Evolutionary conservation across 1,140 invertebrate genomes (phyloP).

Genomic region (Drosophila kikkawai): DNA sequence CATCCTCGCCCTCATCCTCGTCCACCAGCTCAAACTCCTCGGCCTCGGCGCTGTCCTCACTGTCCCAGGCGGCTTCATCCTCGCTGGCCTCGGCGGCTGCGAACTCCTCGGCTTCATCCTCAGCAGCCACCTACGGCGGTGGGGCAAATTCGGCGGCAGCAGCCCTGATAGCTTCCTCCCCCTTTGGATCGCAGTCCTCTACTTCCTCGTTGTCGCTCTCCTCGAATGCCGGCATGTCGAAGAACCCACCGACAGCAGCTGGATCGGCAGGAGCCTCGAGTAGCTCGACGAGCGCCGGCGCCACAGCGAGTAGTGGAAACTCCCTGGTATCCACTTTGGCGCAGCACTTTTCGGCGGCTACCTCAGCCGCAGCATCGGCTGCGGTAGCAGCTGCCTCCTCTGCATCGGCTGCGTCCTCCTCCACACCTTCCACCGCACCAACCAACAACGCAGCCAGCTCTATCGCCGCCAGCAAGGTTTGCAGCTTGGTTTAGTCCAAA

Average conservation of each 20-base stretch:
- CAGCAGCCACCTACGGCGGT: slow-evolving; percentile 69
- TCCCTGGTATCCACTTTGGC: slow-evolving; percentile 78
- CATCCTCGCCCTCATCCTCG: slow-evolving; percentile 76
- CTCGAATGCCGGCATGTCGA: slow-evolving; percentile 54
- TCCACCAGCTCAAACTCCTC: slow-evolving; percentile 77
- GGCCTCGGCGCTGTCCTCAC: slow-evolving; percentile 68
- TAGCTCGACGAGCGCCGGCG: slow-evolving; percentile 5
- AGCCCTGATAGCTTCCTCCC: slow-evolving; percentile 66
- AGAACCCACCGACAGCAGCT: slow-evolving; percentile 26
- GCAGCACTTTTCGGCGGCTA: slow-evolving; percentile 76
- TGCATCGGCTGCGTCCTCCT: slow-evolving; percentile 27
- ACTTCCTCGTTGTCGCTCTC: slow-evolving; percentile 70
- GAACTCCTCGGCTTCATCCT: slow-evolving; percentile 62
- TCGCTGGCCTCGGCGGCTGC: slow-evolving; percentile 59
- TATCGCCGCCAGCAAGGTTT: slow-evolving; percentile 77
- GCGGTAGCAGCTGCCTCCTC: slow-evolving; percentile 49
- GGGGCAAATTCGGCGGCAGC: slow-evolving; percentile 71
- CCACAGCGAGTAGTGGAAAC: slow-evolving; percentile 19
- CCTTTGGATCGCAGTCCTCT: slow-evolving; percentile 68
- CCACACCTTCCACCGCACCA: slow-evolving; percentile 44
- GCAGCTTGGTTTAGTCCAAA: slow-evolving; percentile 41
- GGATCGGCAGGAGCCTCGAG: slow-evolving; percentile 16
- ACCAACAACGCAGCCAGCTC: slow-evolving; percentile 47
- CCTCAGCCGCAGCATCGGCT: slow-evolving; percentile 52
- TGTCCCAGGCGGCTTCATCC: slow-evolving; percentile 65